Conservation (phyloP, 1,140 invertebrate genomes). For the Branchinecta lindahli region DNA sequence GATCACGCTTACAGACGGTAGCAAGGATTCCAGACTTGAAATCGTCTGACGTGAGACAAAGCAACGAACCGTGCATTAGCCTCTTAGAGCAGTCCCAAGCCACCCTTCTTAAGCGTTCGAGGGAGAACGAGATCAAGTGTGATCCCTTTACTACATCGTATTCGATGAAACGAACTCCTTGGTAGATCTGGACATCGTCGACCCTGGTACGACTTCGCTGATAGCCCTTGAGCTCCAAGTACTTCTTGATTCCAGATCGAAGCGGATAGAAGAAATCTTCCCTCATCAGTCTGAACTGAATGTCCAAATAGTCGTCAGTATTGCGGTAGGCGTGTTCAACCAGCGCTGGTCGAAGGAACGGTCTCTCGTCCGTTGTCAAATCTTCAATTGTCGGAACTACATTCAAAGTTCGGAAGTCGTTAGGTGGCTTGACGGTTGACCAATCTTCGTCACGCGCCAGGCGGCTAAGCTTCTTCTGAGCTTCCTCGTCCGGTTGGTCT, state of each 20-base stretch:
- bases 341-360: constrained; percentile 32
- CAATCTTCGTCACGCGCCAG: background rate
- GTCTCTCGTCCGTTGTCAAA: background rate
- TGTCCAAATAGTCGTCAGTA: constrained; percentile 38
- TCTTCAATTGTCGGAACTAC: constrained; percentile 18
- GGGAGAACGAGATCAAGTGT: constrained; percentile 13
- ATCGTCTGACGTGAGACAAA: constrained; percentile 48
- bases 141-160: background rate
- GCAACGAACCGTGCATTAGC: constrained; percentile 52
- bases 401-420: constrained; percentile 17
- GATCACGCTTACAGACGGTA: constrained; percentile 42
- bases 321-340: constrained; percentile 32
- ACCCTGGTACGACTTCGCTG: background rate
- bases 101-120: constrained; percentile 21
- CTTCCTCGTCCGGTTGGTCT: background rate
- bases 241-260: constrained; percentile 36
- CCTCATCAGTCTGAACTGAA: constrained; percentile 38
- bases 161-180: constrained; percentile 16
- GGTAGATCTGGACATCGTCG: constrained; percentile 19
- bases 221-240: constrained; percentile 7
- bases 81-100: constrained; percentile 35
- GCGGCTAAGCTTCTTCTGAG: background rate
- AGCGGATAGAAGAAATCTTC: constrained; percentile 49
- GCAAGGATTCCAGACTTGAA: constrained; percentile 50
- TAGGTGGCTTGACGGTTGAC: constrained; percentile 1